Evolutionary conservation across 2,113 vertebrate species (phyloP), one percentile per base, ranked within the genome.

Genomic region (Scolopax mira): DNA sequence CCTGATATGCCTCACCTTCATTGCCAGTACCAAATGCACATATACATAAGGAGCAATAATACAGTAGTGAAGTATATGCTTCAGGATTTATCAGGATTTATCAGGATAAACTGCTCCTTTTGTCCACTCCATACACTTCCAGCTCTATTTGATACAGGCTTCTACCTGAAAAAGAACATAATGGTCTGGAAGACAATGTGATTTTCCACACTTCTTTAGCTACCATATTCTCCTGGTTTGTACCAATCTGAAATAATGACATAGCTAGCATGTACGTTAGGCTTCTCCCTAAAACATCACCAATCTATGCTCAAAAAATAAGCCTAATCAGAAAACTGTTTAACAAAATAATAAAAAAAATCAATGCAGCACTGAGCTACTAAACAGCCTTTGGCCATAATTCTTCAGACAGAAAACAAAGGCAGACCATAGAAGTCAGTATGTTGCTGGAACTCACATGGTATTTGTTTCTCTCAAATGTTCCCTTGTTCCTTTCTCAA

Each of bases 41-140:
- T 8, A 33, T 1, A 35, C 28, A 27, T 22, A 41, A 2, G 9
- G 41, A 79, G 28, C 10, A 49, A 35, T 28, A 33, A 58, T 1
- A 11, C 4, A 39, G 42, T 3, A 41, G 33, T 11, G 21, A 70
- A 58, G 11, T 31, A 31, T 14, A 70, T 10, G 18, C 4, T n/a
- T n/a, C n/a, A n/a, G n/a, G n/a, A 12, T 3, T 1, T 9, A 23
- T 31, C 27, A 55, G n/a, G 14, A 12, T 3, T 1, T 9, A 23
- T 31, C 27, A 55, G n/a, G 14, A 49, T 55, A 27, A 85, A 65
- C 52, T 0, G 1, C 31, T 70, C 24, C 27, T 84, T 81, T 64
- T 48, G 13, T 7, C n/a, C 52, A 24, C 31, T 75, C 37, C 27
- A 30, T 54, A 48, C 16, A 10, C 16, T 60, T 58, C 13, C n/a